Conservation (phyloP, 2,797 vertebrate species). For the Podarcis siculus region DNA sequence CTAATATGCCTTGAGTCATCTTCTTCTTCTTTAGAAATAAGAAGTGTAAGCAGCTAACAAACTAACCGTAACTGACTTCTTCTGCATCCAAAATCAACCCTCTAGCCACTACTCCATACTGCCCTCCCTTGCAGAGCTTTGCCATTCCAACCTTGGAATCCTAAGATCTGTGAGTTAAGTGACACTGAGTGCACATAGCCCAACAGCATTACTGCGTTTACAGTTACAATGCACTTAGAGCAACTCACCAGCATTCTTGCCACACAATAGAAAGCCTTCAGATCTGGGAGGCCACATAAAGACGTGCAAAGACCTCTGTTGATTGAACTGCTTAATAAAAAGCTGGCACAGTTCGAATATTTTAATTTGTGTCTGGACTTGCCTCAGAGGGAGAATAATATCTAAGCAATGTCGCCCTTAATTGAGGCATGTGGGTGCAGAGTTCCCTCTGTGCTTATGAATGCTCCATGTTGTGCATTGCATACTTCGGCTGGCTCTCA, state of each 20-base stretch:
- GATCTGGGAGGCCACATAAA: conserved; percentile 48
- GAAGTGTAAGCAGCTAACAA: no score
- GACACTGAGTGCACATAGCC: conserved; percentile 22
- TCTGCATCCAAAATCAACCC: background rate
- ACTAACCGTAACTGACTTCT: no score
- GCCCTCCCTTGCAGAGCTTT: background rate
- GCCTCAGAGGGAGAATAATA: conserved; percentile 63
- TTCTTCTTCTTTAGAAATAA: no score
- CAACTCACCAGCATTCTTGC: conserved; percentile 41
- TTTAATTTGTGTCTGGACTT: conserved; percentile 64
- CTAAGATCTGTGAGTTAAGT: background rate
- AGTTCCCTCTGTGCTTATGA: conserved; percentile 46
- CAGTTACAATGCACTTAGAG: background rate
- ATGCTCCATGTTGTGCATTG: conserved; percentile 23
- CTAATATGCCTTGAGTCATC: no score
- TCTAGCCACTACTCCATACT: background rate
- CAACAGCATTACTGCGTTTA: conserved; percentile 14
- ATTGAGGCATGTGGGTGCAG: conserved; percentile 60
- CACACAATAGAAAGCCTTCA: conserved; percentile 37
- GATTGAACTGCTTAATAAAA: conserved; percentile 49
- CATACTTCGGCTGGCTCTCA: conserved; percentile 29
- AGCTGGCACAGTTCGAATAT: conserved; percentile 59
- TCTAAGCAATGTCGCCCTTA: conserved; percentile 58
- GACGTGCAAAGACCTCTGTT: conserved; percentile 39
- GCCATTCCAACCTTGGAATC: background rate